Evolutionary conservation across 2,888 invertebrate species (phyloP).

Genomic region (Gymnocheta viridis): DNA sequence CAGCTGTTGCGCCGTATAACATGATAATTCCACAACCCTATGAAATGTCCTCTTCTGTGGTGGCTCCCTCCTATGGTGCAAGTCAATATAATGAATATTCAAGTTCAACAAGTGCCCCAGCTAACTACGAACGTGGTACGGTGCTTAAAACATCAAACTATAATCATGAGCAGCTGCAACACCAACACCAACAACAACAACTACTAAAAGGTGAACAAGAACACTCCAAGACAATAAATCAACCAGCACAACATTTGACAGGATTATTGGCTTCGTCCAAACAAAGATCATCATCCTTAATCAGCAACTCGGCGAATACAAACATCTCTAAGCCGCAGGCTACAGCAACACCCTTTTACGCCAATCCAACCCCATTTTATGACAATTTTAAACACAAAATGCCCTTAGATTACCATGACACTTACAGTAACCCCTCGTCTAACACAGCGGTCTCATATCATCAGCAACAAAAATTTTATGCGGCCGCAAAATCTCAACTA

Average conservation of each 20-base stretch:
- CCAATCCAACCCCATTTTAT: slow-evolving; percentile 70
- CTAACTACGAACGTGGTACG: slow-evolving; percentile 50
- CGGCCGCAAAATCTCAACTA: slow-evolving; percentile 71
- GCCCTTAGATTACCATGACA: slow-evolving; percentile 66
- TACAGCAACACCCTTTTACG: slow-evolving; percentile 78
- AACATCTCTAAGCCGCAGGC: slow-evolving; percentile 75
- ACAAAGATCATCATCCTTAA: slow-evolving; percentile 37
- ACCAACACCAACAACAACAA: slow-evolving; percentile 29
- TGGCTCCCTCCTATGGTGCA: slow-evolving; percentile 1
- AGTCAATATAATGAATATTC: slow-evolving; percentile 46
- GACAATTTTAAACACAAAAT: slow-evolving; percentile 76
- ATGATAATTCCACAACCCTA: slow-evolving; percentile 25
- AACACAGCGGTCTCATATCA: slow-evolving; percentile 60
- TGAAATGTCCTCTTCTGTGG: slow-evolving; percentile 23
- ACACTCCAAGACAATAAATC: slow-evolving; percentile 7
- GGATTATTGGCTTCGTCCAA: slow-evolving; percentile 42
- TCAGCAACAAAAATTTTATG: slow-evolving; percentile 71
- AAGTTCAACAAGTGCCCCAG: background rate
- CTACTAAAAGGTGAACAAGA: slow-evolving; percentile 15
- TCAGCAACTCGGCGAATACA: slow-evolving; percentile 17
- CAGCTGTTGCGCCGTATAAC: slow-evolving; percentile 24
- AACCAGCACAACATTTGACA: slow-evolving; percentile 31
- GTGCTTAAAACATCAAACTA: slow-evolving; percentile 10
- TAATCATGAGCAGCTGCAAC: slow-evolving; percentile 15
- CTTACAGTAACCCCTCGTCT: slow-evolving; percentile 55